These are phyloP conservation scores for Tipula unca DNA, from an alignment of 2,888 invertebrate genomes.

Conservation along the genomic window DNA sequence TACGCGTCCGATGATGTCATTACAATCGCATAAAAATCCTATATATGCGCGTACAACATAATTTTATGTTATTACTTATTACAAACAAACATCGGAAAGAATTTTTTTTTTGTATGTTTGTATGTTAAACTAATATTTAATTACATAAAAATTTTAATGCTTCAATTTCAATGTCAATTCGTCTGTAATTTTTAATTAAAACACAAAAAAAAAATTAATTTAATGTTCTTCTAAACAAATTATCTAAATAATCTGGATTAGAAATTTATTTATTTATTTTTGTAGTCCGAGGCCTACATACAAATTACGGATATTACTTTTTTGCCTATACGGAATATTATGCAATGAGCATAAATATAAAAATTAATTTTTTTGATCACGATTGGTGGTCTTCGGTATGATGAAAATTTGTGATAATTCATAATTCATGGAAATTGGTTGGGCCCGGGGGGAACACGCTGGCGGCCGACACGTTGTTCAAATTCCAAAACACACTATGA, in stretches of 20 bases:
- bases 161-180: background rate
- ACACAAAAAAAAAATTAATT: background rate
- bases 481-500: background rate
- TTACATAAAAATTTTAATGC: background rate
- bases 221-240: background rate
- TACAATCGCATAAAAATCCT: background rate
- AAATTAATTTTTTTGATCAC: background rate
- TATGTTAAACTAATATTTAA: slow-evolving; percentile 9
- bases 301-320: background rate
- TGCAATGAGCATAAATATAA: background rate
- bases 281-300: background rate
- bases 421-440: background rate
- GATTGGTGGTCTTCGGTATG: background rate
- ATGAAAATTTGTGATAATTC: background rate
- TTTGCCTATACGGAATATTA: background rate
- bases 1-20: background rate
- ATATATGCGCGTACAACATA: background rate
- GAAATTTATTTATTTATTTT: background rate
- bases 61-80: background rate
- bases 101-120: background rate
- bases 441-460: background rate
- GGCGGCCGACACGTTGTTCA: background rate
- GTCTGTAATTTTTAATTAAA: background rate
- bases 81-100: background rate
- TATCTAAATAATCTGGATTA: background rate